phyloP scores from a whole-genome alignment of 2,113 vertebrate genomes.

The Burhinus bistriatus region DNA sequence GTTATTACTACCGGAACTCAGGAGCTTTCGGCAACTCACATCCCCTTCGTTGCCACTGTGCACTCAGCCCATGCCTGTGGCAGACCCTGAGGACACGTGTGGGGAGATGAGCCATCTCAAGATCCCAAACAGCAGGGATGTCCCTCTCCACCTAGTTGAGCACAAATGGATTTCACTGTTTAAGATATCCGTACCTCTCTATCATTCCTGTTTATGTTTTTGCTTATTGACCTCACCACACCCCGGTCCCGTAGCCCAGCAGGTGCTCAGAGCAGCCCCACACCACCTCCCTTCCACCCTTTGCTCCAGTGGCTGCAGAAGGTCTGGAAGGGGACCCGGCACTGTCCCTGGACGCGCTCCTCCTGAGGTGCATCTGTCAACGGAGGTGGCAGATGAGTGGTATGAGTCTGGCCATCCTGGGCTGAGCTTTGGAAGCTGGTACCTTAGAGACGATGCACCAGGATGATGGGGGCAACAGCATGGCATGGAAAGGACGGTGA shows the following conservation, averaged over 20 bases:
- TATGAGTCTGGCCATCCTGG: neutral
- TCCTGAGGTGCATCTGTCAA: neutral
- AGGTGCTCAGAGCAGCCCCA: neutral
- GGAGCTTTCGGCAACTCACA: neutral
- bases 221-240: neutral
- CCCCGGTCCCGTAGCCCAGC: neutral
- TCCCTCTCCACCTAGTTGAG: neutral
- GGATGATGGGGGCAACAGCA: neutral
- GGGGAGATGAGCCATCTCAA: neutral
- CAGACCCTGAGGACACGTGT: fast-evolving
- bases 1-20: neutral
- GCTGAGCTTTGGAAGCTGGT: neutral
- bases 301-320: neutral
- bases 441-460: neutral
- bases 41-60: fast-evolving
- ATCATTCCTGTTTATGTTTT: neutral
- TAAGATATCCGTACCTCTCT: neutral
- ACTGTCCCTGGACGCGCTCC: neutral
- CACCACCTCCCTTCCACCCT: neutral
- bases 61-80: fast-evolving
- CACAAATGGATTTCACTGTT: neutral
- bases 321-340: neutral
- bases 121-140: neutral
- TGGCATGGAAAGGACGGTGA: neutral
- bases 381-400: neutral